Evolutionary conservation across 2,113 vertebrate genomes (phyloP), one percentile per base, ranked within the genome.

Genomic region (Xenus cinereus): DNA sequence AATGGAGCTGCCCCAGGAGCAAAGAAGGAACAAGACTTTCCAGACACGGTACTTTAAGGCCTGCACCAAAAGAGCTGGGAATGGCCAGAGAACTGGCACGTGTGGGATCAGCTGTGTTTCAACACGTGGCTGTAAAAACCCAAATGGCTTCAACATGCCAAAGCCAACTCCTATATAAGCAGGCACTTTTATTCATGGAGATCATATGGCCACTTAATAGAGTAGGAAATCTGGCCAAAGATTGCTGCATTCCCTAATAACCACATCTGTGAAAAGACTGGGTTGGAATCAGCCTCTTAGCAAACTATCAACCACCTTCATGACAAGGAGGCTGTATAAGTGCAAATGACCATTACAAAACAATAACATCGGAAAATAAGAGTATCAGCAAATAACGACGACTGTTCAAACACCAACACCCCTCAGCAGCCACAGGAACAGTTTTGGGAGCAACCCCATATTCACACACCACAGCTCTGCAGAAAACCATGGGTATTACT

Each of bases 221-320:
- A 86, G 83, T 71, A 80, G 86, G 90, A 94, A 95, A 84, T 60
- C n/a, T 91, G 84, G 63, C 76, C 81, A 72, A 87, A 81, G 72
- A 80, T 21, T 84, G 80, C 83, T 78, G 73, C 20, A 16, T 73
- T 83, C 37, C 83, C 64, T 67, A 85, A 76, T 76, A 95, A 87
- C 24, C 82, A 53, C 1, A 2, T 48, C 87, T 85, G 62, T 33
- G 48, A 90, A 75, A 85, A 86, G 59, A 86, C 10, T 0, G 2
- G 33, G 63, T 22, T 41, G 59, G 88, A 86, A 88, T 90, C 75
- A 90, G 83, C 54, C 75, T 79, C 90, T 82, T 26, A 20, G 88
- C 46, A 88, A 73, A 80, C 67, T 33, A 66, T 35, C 79, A 85
- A 51, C 62, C 48, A 20, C 35, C 37, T 66, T 73, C 43, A 19